Conservation (phyloP, 2,888 invertebrate species). For the Dolichopus griseipennis region DNA sequence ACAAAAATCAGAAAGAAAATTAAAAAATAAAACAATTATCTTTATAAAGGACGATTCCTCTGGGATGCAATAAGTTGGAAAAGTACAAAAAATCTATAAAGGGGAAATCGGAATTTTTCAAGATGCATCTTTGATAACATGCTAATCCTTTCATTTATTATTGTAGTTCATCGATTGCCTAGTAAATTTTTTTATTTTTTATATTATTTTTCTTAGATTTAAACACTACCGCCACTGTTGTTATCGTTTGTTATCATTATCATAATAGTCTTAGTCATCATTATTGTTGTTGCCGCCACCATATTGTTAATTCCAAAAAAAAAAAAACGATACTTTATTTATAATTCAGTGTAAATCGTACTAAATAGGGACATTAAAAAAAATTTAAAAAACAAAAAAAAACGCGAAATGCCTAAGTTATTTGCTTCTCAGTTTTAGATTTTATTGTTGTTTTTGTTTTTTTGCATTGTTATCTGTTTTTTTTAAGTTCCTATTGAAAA, state of each 20-base stretch:
- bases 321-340: not conserved
- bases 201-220: not conserved
- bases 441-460: not conserved
- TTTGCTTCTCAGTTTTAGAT: not conserved
- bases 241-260: too few species aligned
- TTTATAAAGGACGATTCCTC: not conserved
- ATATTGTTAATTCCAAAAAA: not conserved
- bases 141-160: not conserved
- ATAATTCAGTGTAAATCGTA: slow-evolving; percentile 1
- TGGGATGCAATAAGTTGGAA: not conserved
- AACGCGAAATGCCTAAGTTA: not conserved
- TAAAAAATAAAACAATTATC: not conserved
- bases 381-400: not conserved
- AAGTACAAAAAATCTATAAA: not conserved
- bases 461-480: not conserved
- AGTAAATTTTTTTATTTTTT: not conserved
- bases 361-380: slow-evolving; percentile 1
- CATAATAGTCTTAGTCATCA: too few species aligned
- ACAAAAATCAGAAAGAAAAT: not conserved
- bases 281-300: not conserved
- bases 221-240: not conserved
- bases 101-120: not conserved
- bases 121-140: not conserved
- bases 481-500: not conserved
- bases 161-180: not conserved